Evolutionary conservation across 1,140 invertebrate species (phyloP), one percentile per base, ranked within the genome.

Genomic region (Helicoverpa zea): DNA sequence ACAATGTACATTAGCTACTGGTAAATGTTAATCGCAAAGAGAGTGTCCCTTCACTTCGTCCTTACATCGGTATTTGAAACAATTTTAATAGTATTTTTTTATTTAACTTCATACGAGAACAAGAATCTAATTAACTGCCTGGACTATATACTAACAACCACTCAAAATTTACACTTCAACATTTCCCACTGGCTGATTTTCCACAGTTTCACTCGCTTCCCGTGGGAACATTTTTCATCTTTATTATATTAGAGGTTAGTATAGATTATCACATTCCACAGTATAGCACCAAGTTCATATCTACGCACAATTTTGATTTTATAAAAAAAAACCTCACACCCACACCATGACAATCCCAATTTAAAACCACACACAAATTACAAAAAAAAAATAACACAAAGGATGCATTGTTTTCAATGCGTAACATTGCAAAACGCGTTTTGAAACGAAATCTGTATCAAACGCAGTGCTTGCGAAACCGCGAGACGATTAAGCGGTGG

Each of bases 371-470:
- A 58, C 47, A 68, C 35, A 47, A 7, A 52, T 14, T 58, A 43
- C 14, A 58, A 54, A 16, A 58, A 54, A 72, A 52, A 72, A 43
- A n/a, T n/a, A n/a, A 66, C 43, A 73, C 70, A 73, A 73, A 73
- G 16, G 70, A 73, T 73, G 51, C 70, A 73, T 73, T 73, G 70
- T 73, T 58, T 73, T 72, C 49, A 58, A 73, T 73, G 70, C 70
- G 70, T 73, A 73, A 73, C 70, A 35, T 73, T 73, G 10, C 54
- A 51, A 68, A 68, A 72, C 12, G 30, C 10, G 16, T 73, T 73
- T 73, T 73, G 70, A 73, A 73, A 61, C 58, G 43, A 63, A 61
- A 76, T 61, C 73, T 63, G 58, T 49, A 63, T 59, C 43, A 76
- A 47, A 61, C 56, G 43, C 35, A 43, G n/a, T 11, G 54, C 23